Evolutionary conservation across 2,797 vertebrate species (phyloP).

Genomic region (Steatocranus sp.): DNA sequence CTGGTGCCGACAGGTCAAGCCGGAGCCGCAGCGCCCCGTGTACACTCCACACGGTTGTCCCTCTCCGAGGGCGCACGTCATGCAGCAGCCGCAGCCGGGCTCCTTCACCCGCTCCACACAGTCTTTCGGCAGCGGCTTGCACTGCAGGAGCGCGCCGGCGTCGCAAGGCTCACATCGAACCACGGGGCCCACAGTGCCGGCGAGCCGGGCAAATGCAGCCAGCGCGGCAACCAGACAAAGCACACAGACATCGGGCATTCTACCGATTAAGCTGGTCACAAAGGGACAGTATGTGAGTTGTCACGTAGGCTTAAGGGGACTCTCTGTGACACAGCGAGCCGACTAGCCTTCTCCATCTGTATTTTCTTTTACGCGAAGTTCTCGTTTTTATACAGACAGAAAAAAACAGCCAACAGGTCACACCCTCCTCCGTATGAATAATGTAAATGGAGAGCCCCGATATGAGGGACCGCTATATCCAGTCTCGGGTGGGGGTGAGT

Average conservation of each 20-base stretch:
- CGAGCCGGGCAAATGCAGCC: conserved; percentile 69
- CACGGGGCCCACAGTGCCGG: conserved; percentile 81
- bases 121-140: conserved; percentile 80
- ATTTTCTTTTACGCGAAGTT: conserved; percentile 63
- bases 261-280: conserved; percentile 71
- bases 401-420: conserved; percentile 74
- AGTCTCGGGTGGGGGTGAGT: background rate
- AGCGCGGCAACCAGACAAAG: conserved; percentile 77
- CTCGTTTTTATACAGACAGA: conserved; percentile 85
- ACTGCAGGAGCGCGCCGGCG: conserved; percentile 79
- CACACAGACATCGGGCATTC: conserved; percentile 76
- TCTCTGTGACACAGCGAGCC: conserved; percentile 67
- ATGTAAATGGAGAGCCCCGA: conserved; percentile 76
- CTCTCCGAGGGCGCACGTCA: conserved; percentile 84
- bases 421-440: conserved; percentile 83
- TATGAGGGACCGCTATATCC: conserved; percentile 65
- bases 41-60: conserved; percentile 89
- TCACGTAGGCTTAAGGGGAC: conserved; percentile 64
- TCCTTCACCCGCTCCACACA: conserved; percentile 85
- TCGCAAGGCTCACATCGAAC: conserved; percentile 92
- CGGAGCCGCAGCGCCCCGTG: conserved; percentile 88
- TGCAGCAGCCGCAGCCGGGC: conserved; percentile 92
- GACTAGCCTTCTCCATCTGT: conserved; percentile 77
- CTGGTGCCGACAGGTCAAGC: conserved; percentile 82
- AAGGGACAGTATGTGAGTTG: conserved; percentile 61